Percentiles rank a stretch among this genome's conserved stretches.
phyloP scores from a whole-genome alignment of 2,888 invertebrate species.

The Vanessa cardui region DNA sequence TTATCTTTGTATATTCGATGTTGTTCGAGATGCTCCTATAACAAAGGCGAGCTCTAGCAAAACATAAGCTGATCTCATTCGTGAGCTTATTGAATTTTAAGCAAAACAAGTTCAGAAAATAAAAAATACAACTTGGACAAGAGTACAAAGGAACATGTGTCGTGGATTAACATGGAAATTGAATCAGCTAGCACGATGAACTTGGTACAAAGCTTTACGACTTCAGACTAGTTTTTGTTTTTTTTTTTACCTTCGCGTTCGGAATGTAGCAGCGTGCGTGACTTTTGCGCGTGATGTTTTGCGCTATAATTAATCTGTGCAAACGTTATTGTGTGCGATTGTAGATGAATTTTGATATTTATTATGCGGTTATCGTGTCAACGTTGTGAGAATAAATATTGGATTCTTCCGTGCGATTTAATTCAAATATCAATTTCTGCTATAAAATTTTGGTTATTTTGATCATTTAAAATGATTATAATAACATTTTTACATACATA shows the following conservation, averaged over 20 bases:
- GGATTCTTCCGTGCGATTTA: conserved; percentile 2
- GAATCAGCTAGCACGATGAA: conserved; percentile 65
- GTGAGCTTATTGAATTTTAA: conserved; percentile 18
- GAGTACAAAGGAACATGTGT: conserved; percentile 54
- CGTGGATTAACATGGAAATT: conserved; percentile 73
- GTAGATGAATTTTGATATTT: conserved; percentile 13
- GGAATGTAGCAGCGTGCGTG: neutral
- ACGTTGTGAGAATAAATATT: conserved; percentile 4
- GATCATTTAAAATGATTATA: neutral
- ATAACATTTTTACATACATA: no score
- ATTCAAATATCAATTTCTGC: neutral
- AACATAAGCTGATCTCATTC: conserved; percentile 15
- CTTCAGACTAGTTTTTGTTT: conserved; percentile 41
- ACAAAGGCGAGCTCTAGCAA: conserved; percentile 12
- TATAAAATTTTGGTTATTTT: neutral
- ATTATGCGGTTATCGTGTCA: conserved; percentile 9
- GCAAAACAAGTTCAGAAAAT: conserved; percentile 4
- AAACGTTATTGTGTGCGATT: conserved; percentile 18
- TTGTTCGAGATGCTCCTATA: neutral
- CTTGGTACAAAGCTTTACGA: conserved; percentile 57
- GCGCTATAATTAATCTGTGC: conserved; percentile 20
- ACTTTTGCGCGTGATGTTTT: conserved; percentile 18
- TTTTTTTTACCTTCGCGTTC: neutral
- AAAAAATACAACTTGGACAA: conserved; percentile 27
- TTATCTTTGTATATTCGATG: conserved; percentile 18